Evolutionary conservation across 2,113 vertebrate species (phyloP).

Genomic region (Ceyx cyanopectus): DNA sequence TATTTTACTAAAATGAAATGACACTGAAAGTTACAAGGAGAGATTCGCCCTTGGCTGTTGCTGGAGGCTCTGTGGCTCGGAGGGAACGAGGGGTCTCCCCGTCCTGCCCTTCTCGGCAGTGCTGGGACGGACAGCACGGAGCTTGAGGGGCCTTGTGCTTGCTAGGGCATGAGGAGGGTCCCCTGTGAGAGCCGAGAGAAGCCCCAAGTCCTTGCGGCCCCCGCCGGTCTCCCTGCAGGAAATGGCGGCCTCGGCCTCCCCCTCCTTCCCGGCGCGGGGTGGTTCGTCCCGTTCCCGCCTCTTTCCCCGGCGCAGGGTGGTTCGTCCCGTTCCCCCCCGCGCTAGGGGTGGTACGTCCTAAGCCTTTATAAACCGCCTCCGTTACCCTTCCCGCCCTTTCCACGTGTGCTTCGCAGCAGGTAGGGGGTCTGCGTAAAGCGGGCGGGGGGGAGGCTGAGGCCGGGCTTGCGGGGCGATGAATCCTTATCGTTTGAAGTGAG

Average conservation of each 20-base stretch:
- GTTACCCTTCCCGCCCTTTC: accelerated
- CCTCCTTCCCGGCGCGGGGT: accelerated
- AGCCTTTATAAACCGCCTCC: neutral
- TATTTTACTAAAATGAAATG: too few species aligned
- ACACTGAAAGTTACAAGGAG: too few species aligned
- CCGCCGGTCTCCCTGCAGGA: accelerated
- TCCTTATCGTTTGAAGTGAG: accelerated
- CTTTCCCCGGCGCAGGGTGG: accelerated
- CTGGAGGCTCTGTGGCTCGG: neutral
- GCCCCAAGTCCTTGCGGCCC: accelerated
- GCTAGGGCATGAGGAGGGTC: neutral
- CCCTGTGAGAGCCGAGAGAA: too few species aligned
- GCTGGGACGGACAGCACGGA: neutral
- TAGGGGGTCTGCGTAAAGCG: accelerated
- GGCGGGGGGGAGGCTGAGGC: neutral
- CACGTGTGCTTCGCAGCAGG: accelerated
- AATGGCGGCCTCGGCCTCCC: accelerated
- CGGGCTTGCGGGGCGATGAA: accelerated
- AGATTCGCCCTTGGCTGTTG: neutral
- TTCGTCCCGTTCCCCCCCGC: neutral
- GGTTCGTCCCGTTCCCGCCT: neutral
- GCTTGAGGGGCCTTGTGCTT: neutral
- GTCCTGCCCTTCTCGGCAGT: accelerated
- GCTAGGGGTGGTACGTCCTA: neutral
- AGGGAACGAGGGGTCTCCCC: neutral